Evolutionary conservation across 2,797 vertebrate genomes (phyloP).

Genomic region (Mus minutoides): DNA sequence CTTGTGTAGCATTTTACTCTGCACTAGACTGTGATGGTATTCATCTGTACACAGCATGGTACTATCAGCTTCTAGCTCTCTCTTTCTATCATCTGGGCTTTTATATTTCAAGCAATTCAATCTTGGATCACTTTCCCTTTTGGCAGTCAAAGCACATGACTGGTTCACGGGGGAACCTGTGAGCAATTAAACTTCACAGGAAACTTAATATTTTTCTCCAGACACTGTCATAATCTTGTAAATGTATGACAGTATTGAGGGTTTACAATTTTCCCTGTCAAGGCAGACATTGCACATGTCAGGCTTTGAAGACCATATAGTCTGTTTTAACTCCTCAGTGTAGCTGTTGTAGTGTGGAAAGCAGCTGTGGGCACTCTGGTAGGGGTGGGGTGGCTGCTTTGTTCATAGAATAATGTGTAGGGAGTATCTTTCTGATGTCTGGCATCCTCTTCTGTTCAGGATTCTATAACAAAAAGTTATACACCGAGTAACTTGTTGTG

Average conservation of each 20-base stretch:
- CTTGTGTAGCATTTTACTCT: background rate
- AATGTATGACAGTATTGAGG: background rate
- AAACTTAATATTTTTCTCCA: slow-evolving; percentile 5
- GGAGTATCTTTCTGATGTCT: background rate
- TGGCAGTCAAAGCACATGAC: background rate
- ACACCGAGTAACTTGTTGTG: background rate
- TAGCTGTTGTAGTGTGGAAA: background rate
- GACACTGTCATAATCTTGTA: slow-evolving; percentile 26
- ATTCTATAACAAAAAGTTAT: background rate
- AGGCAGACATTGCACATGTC: background rate
- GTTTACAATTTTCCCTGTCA: background rate
- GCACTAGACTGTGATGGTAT: background rate
- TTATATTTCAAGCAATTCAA: background rate
- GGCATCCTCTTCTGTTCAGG: background rate
- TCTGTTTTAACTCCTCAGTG: background rate
- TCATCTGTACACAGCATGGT: background rate
- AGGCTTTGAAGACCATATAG: background rate
- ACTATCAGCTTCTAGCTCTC: background rate
- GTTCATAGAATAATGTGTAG: background rate
- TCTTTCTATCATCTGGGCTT: background rate
- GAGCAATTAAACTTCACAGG: background rate
- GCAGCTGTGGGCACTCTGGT: background rate
- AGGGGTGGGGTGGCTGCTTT: background rate
- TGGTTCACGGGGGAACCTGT: background rate
- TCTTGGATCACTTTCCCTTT: background rate